Evolutionary conservation across 2,113 vertebrate species (phyloP), one percentile per base, ranked within the genome.

Genomic region (Cryptoleucopteryx plumbea): DNA sequence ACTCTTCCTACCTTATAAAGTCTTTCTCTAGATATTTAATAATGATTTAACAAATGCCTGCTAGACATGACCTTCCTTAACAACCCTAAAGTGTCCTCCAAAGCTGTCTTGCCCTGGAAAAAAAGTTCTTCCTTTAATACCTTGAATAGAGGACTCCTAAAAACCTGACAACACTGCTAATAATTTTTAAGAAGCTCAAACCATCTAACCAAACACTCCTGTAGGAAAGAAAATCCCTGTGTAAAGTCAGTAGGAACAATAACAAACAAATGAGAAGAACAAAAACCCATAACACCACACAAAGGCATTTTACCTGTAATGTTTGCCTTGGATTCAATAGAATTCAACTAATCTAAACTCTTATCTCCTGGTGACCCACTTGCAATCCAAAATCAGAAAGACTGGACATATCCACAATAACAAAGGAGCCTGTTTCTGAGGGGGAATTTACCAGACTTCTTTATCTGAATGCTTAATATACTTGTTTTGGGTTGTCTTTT

Each of bases 211-310:
- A 66, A 68, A 67, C 34, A 53, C 7, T 38, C 20, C 9, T 25
- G 9, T 12, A 61, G 0, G 4, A 73, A 81, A 59, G 13, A 42
- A 91, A 82, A 85, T 72, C 34, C 21, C 43, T 34, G 17, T 20
- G 11, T 23, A 78, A 56, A 71, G 31, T 59, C n/a, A 71, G 3
- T 13, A 40, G 50, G 31, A 83, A 78, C 11, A 87, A 85, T 5
- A 73, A 56, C 10, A 95, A 82, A 59, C 3, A 74, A 86, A 61
- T 18, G 2, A 72, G 26, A 79, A 73, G 0, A 21, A 21, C 4
- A 38, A 25, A 42, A 65, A 15, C 1, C 1, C 2, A 1, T 11
- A 73, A 16, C 8, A 3, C 3, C 13, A 15, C 36, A 55, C 13
- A 48, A 82, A 81, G 9, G 3, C 45, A 68, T 52, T 88, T 75